Conservation (phyloP, 2,797 vertebrate species). For the Gymnocypris eckloni region DNA sequence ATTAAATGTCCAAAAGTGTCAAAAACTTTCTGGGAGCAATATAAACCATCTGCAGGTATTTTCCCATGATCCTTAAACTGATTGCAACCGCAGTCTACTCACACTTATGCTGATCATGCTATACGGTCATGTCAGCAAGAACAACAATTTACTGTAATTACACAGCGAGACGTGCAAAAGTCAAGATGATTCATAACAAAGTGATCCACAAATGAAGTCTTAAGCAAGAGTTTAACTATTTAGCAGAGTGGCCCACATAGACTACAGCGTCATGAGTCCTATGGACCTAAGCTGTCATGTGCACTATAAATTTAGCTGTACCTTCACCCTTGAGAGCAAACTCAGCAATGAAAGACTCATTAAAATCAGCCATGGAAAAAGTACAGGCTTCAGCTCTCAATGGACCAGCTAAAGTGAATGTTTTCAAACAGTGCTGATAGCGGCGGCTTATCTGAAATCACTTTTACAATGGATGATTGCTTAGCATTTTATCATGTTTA, state of each 20-base stretch:
- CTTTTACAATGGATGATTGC: neutral
- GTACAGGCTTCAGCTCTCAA: conserved; percentile 29
- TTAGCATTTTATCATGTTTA: conserved; percentile 9
- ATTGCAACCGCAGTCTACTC: neutral
- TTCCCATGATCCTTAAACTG: neutral
- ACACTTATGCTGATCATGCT: neutral
- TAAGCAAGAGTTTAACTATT: conserved; percentile 38
- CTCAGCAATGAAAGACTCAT: conserved; percentile 50
- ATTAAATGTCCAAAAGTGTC: neutral
- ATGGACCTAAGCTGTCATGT: conserved; percentile 50
- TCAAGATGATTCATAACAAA: conserved; percentile 1
- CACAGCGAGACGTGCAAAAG: conserved; percentile 9
- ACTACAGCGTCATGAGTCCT: conserved; percentile 8
- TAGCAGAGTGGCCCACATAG: conserved; percentile 14
- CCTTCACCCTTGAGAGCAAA: conserved; percentile 48
- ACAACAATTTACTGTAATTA: conserved; percentile 4
- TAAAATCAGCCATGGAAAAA: conserved; percentile 35
- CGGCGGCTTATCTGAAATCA: neutral
- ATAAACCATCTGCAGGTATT: neutral
- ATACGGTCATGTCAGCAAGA: neutral
- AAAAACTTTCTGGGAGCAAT: neutral
- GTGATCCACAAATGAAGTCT: conserved; percentile 35
- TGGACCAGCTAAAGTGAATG: neutral
- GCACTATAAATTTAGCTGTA: conserved; percentile 50
- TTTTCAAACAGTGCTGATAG: conserved; percentile 11